phyloP scores from a whole-genome alignment of 2,797 vertebrate genomes.

The Enteromius trimaculatus region DNA sequence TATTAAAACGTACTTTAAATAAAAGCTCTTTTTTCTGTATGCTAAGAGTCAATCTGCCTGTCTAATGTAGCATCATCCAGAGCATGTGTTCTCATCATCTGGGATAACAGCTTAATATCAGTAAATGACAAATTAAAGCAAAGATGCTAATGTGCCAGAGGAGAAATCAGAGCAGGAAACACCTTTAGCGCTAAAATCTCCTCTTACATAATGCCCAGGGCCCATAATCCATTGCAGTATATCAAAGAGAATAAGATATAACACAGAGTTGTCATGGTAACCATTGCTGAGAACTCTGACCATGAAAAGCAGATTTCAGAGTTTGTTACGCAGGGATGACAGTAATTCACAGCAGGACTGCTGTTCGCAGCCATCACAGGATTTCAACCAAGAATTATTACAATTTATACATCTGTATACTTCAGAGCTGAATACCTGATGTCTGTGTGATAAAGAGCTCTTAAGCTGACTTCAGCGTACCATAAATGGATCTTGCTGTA shows the following conservation, averaged over 20 bases:
- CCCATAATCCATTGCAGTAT: slow-evolving; percentile 73
- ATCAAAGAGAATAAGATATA: slow-evolving; percentile 80
- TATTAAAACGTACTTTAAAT: background rate
- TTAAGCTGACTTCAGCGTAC: background rate
- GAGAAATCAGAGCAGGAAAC: slow-evolving; percentile 71
- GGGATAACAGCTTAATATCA: background rate
- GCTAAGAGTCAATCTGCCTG: background rate
- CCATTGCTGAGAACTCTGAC: slow-evolving; percentile 71
- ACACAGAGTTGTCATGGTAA: slow-evolving; percentile 80
- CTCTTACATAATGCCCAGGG: slow-evolving; percentile 76
- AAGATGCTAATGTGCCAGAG: background rate
- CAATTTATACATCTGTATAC: background rate
- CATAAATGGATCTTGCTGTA: background rate
- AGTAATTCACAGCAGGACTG: slow-evolving; percentile 19
- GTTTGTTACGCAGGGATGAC: slow-evolving; percentile 69
- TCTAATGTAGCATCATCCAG: background rate
- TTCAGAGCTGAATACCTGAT: background rate
- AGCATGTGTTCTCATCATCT: background rate
- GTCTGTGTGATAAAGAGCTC: background rate
- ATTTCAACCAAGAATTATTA: background rate
- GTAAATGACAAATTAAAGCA: background rate
- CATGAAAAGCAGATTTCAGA: slow-evolving; percentile 74
- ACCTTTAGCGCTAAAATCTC: slow-evolving; percentile 71
- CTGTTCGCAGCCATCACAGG: background rate
- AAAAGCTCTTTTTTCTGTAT: background rate